Evolutionary conservation across 2,113 vertebrate species (phyloP).

Genomic region (Megaceryle torquata): DNA sequence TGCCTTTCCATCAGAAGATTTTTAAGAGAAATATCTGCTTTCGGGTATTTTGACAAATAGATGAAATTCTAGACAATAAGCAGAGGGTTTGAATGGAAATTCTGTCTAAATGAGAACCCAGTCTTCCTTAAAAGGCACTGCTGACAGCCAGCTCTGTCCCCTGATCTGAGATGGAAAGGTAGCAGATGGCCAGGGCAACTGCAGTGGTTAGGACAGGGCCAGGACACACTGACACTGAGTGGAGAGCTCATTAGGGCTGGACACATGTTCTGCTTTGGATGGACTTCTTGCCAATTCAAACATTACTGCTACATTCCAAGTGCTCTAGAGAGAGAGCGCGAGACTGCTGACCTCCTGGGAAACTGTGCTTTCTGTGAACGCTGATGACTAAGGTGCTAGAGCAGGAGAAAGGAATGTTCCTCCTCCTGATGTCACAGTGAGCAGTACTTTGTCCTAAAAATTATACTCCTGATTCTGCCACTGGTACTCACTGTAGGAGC

Average conservation of each 20-base stretch:
- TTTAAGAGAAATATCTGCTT: background rate
- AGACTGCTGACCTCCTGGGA: background rate
- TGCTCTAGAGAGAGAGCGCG: background rate
- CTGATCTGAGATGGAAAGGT: background rate
- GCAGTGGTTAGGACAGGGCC: background rate
- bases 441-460: background rate
- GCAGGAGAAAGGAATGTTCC: slow-evolving; percentile 3
- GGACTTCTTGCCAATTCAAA: background rate
- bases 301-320: background rate
- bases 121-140: background rate
- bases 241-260: background rate
- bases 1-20: background rate
- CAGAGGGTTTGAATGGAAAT: background rate
- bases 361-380: background rate
- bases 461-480: background rate
- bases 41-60: background rate
- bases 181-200: background rate
- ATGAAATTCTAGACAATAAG: background rate
- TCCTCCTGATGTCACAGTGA: background rate
- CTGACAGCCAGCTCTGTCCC: background rate
- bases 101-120: background rate
- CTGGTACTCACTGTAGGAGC: background rate
- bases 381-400: slow-evolving; percentile 28
- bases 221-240: background rate
- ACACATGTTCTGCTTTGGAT: background rate